These are phyloP conservation scores for Ovis canadensis DNA, from an alignment of 2,113 vertebrate genomes.

Conservation along the genomic window DNA sequence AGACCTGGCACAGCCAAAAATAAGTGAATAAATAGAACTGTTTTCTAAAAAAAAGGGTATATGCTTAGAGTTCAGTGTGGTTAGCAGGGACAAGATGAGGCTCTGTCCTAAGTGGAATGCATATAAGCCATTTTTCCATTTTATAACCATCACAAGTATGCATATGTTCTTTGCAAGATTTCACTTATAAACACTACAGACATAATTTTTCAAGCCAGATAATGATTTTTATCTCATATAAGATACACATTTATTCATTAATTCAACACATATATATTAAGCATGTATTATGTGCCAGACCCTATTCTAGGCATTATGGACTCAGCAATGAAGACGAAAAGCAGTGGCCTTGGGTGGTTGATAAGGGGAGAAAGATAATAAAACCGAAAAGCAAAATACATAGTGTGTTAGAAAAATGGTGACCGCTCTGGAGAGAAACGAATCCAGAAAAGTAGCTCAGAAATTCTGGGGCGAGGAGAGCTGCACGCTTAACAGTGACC, in stretches of 20 bases:
- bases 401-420: background rate
- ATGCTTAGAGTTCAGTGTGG: background rate
- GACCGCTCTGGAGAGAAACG: background rate
- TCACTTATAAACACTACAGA: background rate
- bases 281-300: background rate
- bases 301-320: background rate
- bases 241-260: background rate
- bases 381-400: background rate
- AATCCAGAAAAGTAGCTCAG: background rate
- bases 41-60: background rate
- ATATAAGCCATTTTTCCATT: background rate
- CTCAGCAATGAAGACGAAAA: background rate
- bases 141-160: background rate
- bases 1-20: background rate
- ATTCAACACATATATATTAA: background rate
- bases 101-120: background rate
- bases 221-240: background rate
- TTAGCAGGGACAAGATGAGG: background rate
- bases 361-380: background rate
- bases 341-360: background rate
- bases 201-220: background rate
- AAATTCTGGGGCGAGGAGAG: background rate
- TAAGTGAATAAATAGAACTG: background rate
- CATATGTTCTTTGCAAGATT: background rate
- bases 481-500: accelerated